Percentiles rank a stretch among this genome's conserved stretches.
Evolutionary conservation across 2,888 invertebrate genomes (phyloP).

Genomic region (Rambutsinella grinnellia): DNA sequence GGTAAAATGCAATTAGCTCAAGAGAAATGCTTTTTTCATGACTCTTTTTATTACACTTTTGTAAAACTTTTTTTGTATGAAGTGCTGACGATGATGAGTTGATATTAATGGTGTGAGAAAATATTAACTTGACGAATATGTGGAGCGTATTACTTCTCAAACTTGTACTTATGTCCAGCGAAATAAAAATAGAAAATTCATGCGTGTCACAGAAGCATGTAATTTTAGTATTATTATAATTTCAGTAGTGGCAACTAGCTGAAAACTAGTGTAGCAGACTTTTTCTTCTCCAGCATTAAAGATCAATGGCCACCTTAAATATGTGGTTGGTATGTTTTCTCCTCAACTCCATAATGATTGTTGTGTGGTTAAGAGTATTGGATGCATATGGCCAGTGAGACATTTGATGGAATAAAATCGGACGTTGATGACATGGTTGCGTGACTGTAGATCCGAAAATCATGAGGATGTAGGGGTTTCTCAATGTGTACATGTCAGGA

Average conservation of each 20-base stretch:
- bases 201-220: not conserved
- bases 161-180: not conserved
- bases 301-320: no score
- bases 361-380: not conserved
- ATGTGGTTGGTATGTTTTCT: not conserved
- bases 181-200: not conserved
- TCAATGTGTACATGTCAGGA: conserved; percentile 11
- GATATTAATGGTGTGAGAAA: conserved; percentile 32
- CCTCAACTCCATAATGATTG: not conserved
- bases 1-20: conserved; percentile 31
- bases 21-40: not conserved
- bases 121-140: conserved; percentile 19
- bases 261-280: not conserved
- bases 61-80: not conserved
- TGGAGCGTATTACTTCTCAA: not conserved
- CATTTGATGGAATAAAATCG: conserved; percentile 50
- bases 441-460: conserved; percentile 41
- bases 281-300: no score
- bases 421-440: conserved; percentile 51
- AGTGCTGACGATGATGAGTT: conserved; percentile 9
- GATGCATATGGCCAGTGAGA: not conserved
- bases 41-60: not conserved
- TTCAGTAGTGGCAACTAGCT: not conserved
- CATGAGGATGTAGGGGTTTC: not conserved
- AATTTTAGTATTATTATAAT: not conserved